Conservation (phyloP, 2,888 invertebrate genomes). For the Hybos culiciformis region DNA sequence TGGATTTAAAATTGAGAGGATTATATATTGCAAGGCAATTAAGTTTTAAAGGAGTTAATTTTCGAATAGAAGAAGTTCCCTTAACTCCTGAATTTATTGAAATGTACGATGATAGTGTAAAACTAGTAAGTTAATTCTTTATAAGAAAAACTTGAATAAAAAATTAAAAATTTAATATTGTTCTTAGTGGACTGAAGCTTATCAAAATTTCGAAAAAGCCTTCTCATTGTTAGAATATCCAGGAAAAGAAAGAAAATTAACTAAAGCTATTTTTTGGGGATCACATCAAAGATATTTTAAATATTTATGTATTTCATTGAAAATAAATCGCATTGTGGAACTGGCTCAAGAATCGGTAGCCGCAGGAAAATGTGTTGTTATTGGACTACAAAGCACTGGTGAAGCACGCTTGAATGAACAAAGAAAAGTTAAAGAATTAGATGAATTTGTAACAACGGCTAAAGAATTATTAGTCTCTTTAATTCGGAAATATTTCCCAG, state of each 20-base stretch:
- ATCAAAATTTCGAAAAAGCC: conserved; percentile 84
- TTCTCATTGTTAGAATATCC: too few species aligned
- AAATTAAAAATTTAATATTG: too few species aligned
- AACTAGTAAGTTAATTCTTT: too few species aligned
- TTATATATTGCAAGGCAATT: conserved; percentile 94
- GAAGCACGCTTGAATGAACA: conserved; percentile 91
- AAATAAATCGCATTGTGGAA: conserved; percentile 61
- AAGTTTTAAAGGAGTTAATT: conserved; percentile 88
- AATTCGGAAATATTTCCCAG: conserved; percentile 1
- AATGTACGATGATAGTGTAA: conserved; percentile 80
- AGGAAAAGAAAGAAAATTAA: too few species aligned
- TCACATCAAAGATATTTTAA: conserved; percentile 95
- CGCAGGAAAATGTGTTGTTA: conserved; percentile 88
- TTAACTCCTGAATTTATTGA: conserved; percentile 66
- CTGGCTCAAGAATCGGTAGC: conserved; percentile 67
- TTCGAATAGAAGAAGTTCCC: conserved; percentile 87
- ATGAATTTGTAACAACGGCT: conserved; percentile 88
- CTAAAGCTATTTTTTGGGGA: conserved; percentile 93
- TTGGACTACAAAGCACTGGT: conserved; percentile 92
- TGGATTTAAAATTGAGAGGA: conserved; percentile 96
- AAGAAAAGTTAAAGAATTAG: conserved; percentile 82
- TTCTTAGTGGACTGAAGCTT: conserved; percentile 92
- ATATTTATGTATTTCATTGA: conserved; percentile 90
- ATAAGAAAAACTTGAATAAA: too few species aligned
- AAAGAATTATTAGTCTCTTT: conserved; percentile 31